Base-by-base conservation (phyloP, 2,797 vertebrate genomes). In the Dendrocincla tyrannina region DNA sequence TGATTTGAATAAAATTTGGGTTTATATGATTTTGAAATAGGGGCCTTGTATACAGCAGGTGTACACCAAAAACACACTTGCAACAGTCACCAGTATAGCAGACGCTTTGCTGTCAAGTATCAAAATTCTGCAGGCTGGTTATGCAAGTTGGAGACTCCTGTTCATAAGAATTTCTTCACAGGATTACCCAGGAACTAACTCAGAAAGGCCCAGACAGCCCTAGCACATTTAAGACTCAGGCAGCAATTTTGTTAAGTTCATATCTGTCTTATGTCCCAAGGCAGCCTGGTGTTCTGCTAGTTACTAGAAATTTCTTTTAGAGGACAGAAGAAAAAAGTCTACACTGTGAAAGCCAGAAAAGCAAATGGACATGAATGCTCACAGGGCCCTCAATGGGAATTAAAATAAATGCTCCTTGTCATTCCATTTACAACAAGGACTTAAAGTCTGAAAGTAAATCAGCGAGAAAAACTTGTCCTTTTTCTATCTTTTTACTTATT, bases 221-320 rank as follows among this genome's bases (percentile, higher is more conserved):
- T 17, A 49, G 68, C 28, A 69, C 27, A 32, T 81, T 74, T 66
- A 44, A 72, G 50, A 86, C 62, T 74, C 73, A 91, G 67, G 59
- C 60, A 89, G 23, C 49, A 83, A 52, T 73, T 78, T 74, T 22
- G 12, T 80, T 53, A 93, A 89, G 24, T 87, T 85, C 41, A 6
- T 39, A 2, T 69, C 50, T 90, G n/a, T 49, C 74, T 53, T 8
- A 53, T 28, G 10, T 92, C 86, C 70, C 67, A 87, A 84, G 83
- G 63, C 70, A 93, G 63, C 24, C 52, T 73, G 30, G n/a, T 69
- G 67, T 67, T 86, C 86, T 85, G 23, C n/a, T 70, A 44, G n/a
- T 85, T 91, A 86, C 63, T 77, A 90, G 85, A 59, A 75, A 86
- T 86, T 73, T 96, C 55, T 86, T 73, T 94, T 30, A 91, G 32